Evolutionary conservation across 2,797 vertebrate genomes (phyloP), one percentile per base, ranked within the genome.

Genomic region (Peromyscus nudipes): DNA sequence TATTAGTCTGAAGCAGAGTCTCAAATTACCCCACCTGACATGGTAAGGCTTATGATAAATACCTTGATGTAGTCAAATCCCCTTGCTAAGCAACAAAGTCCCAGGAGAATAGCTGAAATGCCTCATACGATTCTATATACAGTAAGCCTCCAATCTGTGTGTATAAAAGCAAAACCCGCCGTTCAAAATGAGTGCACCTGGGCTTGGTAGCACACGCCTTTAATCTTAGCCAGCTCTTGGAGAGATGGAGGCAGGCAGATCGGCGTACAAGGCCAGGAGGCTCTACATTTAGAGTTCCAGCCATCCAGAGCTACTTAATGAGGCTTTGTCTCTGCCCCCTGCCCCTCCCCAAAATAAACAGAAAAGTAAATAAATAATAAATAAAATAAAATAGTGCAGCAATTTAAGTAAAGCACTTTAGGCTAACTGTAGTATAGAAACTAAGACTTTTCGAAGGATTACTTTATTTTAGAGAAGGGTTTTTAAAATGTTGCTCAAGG

Each of bases 61-160:
- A 73, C 31, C 31, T 87, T 91, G 3, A 49, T 69, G 92, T 40
- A 81, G 37, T 86, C n/a, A 94, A 91, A 84, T 84, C 46, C 31
- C 43, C 89, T 88, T 96, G 80, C 46, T 93, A 87, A 89, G 94
- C 40, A 81, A 84, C 34, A 31, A 69, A 93, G 57, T 94, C 90
- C 96, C 85, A 71, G 31, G 89, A 96, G 77, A 84, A 90, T 75
- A 92, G 94, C 79, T 84, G 40, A 96, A 95, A 91, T 89, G 49
- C 65, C 76, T 93, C 40, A 55, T 86, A 69, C 75, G 85, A 91
- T 75, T 71, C 77, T 60, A 62, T 40, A 29, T 71, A 69, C 19
- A 83, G 5, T n/a, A 92, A 92, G 31, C 16, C 89, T 88, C 65
- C 84, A 93, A 94, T 76, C 60, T 37, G 60, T 89, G 93, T 79